Base-by-base conservation (phyloP, 2,113 vertebrate genomes). In the Zapornia atra region DNA sequence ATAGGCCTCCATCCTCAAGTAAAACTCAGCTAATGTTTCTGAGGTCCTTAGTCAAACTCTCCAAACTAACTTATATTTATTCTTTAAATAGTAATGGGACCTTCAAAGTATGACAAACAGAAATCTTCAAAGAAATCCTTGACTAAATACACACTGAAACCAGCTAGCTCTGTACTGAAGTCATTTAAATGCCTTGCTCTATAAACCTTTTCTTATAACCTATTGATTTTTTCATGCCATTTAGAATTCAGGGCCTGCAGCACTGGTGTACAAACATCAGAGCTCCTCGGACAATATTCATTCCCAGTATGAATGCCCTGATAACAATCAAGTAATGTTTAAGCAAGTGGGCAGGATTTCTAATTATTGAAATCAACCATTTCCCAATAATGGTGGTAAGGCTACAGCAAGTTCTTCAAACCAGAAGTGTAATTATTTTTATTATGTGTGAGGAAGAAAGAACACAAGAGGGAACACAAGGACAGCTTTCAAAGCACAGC, bases 371-470 rank as follows among this genome's bases (percentile, higher is more conserved):
- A 88, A 92, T 25, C 36, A 80, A 2, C 40, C 69, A 33, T 15
- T 77, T 11, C 68, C 13, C 68, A 12, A 0, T 80, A 42, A 40
- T 4, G 34, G 28, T 34, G 68, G 50, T 2, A 25, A 46, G 38
- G 79, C 71, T 29, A 63, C 82, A 90, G 82, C 92, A 56, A 85
- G 85, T 70, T 33, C 88, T 83, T 42, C 76, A 63, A 25, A 73
- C 15, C 68, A 90, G 28, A 26, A 90, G 51, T 80, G 88, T 59
- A 82, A 94, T 94, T 94, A 93, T 71, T 96, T 96, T 92, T 83
- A 95, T 92, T 77, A 70, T 83, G 88, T 93, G 88, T 96, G 90
- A 73, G 76, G 60, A 96, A 83, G 79, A 94, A 86, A 92, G 93
- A 94, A 73, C 90, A 92, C 34, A 11, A 83, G 76, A 80, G 82